These are phyloP conservation scores for Caenorhabditis sp. DNA, from an alignment of 2,888 invertebrate species.

Conservation along the genomic window DNA sequence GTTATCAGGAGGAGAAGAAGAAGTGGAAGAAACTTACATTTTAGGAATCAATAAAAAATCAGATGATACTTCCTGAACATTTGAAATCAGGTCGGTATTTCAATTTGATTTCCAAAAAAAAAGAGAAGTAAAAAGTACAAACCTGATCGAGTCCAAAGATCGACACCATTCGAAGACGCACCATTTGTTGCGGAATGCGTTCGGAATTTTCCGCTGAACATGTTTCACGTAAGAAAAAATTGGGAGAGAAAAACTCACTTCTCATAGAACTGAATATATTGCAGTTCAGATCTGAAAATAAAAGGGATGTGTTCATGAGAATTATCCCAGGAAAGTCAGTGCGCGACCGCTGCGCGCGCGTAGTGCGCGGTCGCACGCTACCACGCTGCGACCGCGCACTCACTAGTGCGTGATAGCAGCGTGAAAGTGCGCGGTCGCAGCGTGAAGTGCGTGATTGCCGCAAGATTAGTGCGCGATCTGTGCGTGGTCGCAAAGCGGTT, in stretches of 20 bases:
- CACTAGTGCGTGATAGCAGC: too few species aligned
- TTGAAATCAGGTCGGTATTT: neutral
- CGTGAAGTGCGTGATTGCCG: too few species aligned
- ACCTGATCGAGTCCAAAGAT: slow-evolving; percentile 39
- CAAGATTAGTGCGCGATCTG: too few species aligned
- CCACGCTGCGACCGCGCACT: too few species aligned
- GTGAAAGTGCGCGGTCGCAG: too few species aligned
- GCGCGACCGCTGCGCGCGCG: too few species aligned
- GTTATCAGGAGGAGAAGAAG: too few species aligned
- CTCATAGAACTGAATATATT: slow-evolving; percentile 53
- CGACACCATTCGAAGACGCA: slow-evolving; percentile 32
- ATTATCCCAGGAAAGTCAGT: too few species aligned
- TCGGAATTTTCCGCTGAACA: slow-evolving; percentile 48
- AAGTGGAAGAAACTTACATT: neutral
- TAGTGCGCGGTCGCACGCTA: too few species aligned
- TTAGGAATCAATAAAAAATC: neutral
- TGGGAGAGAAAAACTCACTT: too few species aligned
- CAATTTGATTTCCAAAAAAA: neutral
- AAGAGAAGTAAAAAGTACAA: slow-evolving; percentile 3
- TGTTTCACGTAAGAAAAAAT: neutral
- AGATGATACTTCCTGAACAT: neutral
- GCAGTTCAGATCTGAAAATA: slow-evolving; percentile 50
- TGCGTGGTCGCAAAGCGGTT: too few species aligned
- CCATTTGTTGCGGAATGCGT: slow-evolving; percentile 19
- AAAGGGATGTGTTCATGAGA: too few species aligned